Evolutionary conservation across 2,113 vertebrate genomes (phyloP).

Genomic region (Oryzias javanicus): DNA sequence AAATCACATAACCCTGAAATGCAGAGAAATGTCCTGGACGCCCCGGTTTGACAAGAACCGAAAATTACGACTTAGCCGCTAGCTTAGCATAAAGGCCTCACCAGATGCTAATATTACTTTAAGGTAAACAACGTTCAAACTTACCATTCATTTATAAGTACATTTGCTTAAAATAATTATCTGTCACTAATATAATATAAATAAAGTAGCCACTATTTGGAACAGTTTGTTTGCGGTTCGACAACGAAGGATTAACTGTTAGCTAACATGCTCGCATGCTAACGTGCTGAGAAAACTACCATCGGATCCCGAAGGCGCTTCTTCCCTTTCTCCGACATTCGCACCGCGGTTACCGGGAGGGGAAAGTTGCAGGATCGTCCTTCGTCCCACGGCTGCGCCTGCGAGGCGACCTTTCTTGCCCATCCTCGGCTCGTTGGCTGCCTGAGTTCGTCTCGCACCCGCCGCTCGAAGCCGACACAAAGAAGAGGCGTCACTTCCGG

Average conservation of each 20-base stretch:
- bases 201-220: too few species aligned
- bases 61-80: too few species aligned
- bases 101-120: too few species aligned
- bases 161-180: too few species aligned
- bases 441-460: background rate
- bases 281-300: constrained; percentile 40
- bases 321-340: constrained; percentile 71
- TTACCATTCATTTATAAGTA: too few species aligned
- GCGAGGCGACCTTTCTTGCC: constrained; percentile 84
- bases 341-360: constrained; percentile 80
- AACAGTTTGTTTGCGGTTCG: background rate
- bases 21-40: too few species aligned
- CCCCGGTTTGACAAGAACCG: too few species aligned
- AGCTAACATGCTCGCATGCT: constrained; percentile 14
- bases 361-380: constrained; percentile 91
- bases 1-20: too few species aligned
- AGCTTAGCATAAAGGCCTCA: too few species aligned
- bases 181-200: too few species aligned
- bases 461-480: constrained; percentile 11
- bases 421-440: constrained; percentile 48
- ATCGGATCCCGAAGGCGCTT: constrained; percentile 80
- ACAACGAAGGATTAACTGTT: constrained; percentile 16
- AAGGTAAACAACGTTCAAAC: too few species aligned
- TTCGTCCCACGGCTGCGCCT: constrained; percentile 81
- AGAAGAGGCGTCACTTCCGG: too few species aligned